These are phyloP conservation scores for Diorhabda sublineata DNA, from an alignment of 1,140 invertebrate species.

Conservation along the genomic window DNA sequence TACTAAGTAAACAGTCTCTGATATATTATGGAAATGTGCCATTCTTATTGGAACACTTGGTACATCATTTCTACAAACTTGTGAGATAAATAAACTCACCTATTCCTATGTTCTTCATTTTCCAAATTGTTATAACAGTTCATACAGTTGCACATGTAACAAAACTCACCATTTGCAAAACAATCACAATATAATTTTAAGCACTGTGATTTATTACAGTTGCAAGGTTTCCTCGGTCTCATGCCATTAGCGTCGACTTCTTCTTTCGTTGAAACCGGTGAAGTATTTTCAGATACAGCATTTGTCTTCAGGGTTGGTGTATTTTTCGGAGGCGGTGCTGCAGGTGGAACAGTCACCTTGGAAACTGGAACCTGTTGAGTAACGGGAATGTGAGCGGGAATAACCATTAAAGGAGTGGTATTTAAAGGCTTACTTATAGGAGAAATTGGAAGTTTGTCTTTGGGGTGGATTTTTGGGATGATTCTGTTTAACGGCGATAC, in stretches of 20 bases:
- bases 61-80: too few relatives aligned
- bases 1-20: too few relatives aligned
- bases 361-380: slow-evolving; percentile 6
- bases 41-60: too few relatives aligned
- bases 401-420: slow-evolving; percentile 29
- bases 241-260: slow-evolving; percentile 58
- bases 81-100: background rate
- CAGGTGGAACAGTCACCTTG: slow-evolving; percentile 15
- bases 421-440: slow-evolving; percentile 12
- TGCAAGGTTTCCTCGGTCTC: slow-evolving; percentile 89
- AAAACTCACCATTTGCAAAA: slow-evolving; percentile 99
- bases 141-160: slow-evolving; percentile 96
- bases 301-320: slow-evolving; percentile 5
- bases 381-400: slow-evolving; percentile 25
- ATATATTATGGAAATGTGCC: too few relatives aligned
- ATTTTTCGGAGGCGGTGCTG: slow-evolving; percentile 13
- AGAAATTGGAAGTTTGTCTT: slow-evolving; percentile 20
- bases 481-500: slow-evolving; percentile 24
- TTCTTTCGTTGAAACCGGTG: slow-evolving; percentile 20
- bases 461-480: slow-evolving; percentile 24
- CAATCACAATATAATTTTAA: slow-evolving; percentile 99
- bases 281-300: slow-evolving; percentile 4
- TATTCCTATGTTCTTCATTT: slow-evolving; percentile 83
- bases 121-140: slow-evolving; percentile 97
- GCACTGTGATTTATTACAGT: slow-evolving; percentile 98